These are phyloP conservation scores for Enteromius thamalakanensis DNA, from an alignment of 2,797 vertebrate genomes.

Conservation along the genomic window DNA sequence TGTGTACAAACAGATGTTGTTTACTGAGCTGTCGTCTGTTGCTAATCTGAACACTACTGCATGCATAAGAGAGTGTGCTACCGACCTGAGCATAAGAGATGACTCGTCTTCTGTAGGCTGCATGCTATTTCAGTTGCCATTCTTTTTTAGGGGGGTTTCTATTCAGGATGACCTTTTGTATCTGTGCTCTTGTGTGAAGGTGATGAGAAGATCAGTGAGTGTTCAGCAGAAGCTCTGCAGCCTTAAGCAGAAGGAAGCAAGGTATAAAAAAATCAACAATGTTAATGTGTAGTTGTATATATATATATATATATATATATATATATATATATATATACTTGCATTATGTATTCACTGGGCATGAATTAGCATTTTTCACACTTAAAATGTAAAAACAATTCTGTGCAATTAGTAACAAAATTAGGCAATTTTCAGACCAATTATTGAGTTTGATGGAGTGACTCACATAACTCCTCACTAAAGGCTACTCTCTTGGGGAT, in stretches of 20 bases:
- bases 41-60: not conserved
- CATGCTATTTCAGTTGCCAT: not conserved
- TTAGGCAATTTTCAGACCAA: not conserved
- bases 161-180: conserved; percentile 34
- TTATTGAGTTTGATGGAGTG: not conserved
- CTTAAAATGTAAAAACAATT: not conserved
- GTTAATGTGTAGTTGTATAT: not conserved
- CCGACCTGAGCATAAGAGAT: not conserved
- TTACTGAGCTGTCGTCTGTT: not conserved
- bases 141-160: not conserved
- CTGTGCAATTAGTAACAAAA: not conserved
- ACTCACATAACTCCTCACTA: not conserved
- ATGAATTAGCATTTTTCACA: not conserved
- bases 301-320: not conserved
- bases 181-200: not conserved
- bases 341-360: not conserved
- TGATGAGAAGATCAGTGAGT: not conserved
- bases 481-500: not conserved
- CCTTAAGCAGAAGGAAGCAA: not conserved
- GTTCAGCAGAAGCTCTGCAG: not conserved
- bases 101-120: not conserved
- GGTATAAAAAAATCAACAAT: not conserved
- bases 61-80: not conserved
- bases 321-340: not conserved
- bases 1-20: conserved; percentile 17